These are phyloP conservation scores for Rhamnusium bicolor DNA, from an alignment of 2,888 invertebrate genomes.

Conservation along the genomic window DNA sequence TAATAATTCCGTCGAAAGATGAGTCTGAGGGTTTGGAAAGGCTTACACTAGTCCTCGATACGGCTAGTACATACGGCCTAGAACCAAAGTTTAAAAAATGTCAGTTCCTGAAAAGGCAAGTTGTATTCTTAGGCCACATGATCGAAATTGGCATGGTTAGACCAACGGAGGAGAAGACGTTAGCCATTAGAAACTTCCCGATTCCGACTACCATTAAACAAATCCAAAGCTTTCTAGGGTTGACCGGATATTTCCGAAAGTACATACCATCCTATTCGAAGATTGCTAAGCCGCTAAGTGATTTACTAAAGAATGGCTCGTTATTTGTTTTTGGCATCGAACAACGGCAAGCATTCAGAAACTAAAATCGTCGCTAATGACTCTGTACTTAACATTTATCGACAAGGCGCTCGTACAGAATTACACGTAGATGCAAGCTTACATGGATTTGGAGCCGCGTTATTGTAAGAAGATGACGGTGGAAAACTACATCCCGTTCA, in stretches of 20 bases:
- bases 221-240: background rate
- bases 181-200: background rate
- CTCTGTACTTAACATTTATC: background rate
- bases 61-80: background rate
- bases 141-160: background rate
- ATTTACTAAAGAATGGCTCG: background rate
- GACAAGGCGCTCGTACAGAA: background rate
- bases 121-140: background rate
- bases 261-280: background rate
- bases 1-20: background rate
- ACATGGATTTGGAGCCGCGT: constrained; percentile 42
- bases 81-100: background rate
- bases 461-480: constrained; percentile 39
- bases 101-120: background rate
- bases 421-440: constrained; percentile 43
- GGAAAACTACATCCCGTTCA: constrained; percentile 52
- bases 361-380: too few species aligned
- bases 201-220: background rate
- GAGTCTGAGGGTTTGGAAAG: background rate
- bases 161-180: background rate
- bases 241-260: background rate
- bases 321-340: background rate
- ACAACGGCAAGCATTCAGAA: background rate
- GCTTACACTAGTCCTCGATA: background rate
- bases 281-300: background rate